Evolutionary conservation across 2,113 vertebrate genomes (phyloP).

Genomic region (Pseudorectes ferrugineus): DNA sequence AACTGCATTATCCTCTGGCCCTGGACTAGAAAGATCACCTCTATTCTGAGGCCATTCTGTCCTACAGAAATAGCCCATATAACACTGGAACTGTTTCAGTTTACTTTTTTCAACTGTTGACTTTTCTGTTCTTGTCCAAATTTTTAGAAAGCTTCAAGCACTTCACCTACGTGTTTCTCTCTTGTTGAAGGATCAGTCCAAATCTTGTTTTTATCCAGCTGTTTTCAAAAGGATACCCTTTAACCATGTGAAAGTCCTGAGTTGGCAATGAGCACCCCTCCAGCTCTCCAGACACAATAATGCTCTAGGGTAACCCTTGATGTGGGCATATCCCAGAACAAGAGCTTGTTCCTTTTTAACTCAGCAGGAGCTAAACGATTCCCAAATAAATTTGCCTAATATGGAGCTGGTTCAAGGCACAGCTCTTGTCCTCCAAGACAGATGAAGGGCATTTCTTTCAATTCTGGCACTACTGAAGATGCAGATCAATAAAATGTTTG

Average conservation of each 20-base stretch:
- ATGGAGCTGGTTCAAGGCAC: background rate
- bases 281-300: background rate
- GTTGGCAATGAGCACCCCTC: fast-evolving
- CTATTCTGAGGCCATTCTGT: background rate
- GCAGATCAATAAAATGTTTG: background rate
- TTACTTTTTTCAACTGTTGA: background rate
- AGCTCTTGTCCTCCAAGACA: background rate
- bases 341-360: background rate
- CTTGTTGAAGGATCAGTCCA: background rate
- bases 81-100: background rate
- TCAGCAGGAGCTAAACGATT: background rate
- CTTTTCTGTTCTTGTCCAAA: background rate
- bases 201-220: background rate
- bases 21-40: background rate
- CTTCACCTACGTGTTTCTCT: background rate
- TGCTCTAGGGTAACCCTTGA: background rate
- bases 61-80: background rate
- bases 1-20: background rate
- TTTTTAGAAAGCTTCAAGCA: background rate
- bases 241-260: fast-evolving
- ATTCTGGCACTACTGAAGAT: background rate
- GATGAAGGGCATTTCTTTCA: background rate
- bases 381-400: fast-evolving
- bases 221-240: background rate
- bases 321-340: background rate